phyloP scores from a whole-genome alignment of 2,113 vertebrate species.

The Oryctolagus cuniculus region mOryCun1.1 NC_091443.1:35480501-35481000 shows the following conservation, averaged over 20 bases:
- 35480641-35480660: background rate
- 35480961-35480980: background rate
- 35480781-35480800: background rate
- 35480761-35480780: background rate
- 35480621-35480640: background rate
- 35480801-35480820: background rate
- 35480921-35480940: background rate
- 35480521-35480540: background rate
- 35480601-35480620: background rate
- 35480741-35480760: background rate
- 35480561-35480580: background rate
- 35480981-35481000: background rate
- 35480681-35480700: background rate
- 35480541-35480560: background rate
- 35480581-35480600: background rate
- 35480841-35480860: background rate
- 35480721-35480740: background rate
- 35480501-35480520: background rate
- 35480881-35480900: background rate
- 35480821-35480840: background rate
- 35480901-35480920: background rate
- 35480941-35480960: background rate
- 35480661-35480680: background rate
- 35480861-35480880: background rate
- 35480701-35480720: background rate